Evolutionary conservation across 2,113 vertebrate species (phyloP).

Genomic region (Ia io): DNA sequence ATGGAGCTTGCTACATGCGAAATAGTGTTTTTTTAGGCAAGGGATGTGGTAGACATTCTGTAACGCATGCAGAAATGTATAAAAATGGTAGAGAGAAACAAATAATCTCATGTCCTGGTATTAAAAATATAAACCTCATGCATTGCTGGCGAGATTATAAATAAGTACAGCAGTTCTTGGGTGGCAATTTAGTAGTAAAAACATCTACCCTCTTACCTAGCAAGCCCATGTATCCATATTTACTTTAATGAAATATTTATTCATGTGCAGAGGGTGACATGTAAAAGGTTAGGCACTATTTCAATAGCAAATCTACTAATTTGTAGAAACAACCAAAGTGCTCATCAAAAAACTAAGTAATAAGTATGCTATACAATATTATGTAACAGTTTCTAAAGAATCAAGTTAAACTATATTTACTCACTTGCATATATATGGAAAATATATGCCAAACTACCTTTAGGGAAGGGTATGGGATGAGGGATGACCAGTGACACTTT

Average conservation of each 20-base stretch:
- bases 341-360: neutral
- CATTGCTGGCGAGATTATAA: neutral
- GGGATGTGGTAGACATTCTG: neutral
- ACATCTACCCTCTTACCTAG: neutral
- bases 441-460: neutral
- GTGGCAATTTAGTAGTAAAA: neutral
- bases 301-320: neutral
- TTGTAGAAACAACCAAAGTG: neutral
- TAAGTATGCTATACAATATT: neutral
- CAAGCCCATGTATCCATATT: neutral
- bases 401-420: neutral
- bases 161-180: neutral
- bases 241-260: neutral
- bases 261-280: neutral
- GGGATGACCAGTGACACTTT: neutral
- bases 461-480: neutral
- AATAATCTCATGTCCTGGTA: neutral
- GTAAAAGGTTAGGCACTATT: neutral
- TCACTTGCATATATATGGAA: neutral
- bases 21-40: neutral
- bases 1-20: neutral
- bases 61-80: neutral
- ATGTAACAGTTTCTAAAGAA: neutral
- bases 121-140: neutral
- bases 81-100: neutral